A percentile compares a stretch with the other conserved stretches of the same genome.
Evolutionary conservation across 2,888 invertebrate genomes (phyloP).

Genomic region (Troglohyphantes excavatus): DNA sequence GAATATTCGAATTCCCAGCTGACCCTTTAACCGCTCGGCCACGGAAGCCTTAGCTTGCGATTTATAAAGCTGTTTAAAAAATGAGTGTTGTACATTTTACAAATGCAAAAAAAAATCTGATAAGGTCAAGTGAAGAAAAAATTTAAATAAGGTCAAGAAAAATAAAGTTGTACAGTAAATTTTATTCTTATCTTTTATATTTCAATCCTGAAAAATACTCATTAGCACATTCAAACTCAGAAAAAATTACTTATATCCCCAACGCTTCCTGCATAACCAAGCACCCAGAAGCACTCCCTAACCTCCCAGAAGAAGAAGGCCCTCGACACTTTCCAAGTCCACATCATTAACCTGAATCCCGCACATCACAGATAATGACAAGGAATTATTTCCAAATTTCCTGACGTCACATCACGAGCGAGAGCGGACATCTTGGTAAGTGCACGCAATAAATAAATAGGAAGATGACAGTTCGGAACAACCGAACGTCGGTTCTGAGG

Average conservation of each 20-base stretch:
- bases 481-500: not conserved
- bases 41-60: no score
- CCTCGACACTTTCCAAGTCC: not conserved
- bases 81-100: no score
- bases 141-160: no score
- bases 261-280: not conserved
- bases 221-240: not conserved
- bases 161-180: no score
- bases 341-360: not conserved
- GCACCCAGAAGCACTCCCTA: not conserved
- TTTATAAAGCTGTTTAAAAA: no score
- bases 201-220: no score
- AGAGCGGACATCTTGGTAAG: not conserved
- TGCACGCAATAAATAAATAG: not conserved
- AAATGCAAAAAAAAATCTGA: no score
- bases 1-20: no score
- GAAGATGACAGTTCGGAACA: not conserved
- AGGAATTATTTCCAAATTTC: constrained; percentile 1
- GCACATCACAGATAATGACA: not conserved
- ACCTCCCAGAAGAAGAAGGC: not conserved
- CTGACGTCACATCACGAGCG: not conserved
- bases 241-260: not conserved
- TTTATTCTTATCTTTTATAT: no score
- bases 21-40: no score
- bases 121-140: no score